Evolutionary conservation across 2,113 vertebrate species (phyloP).

Genomic region (Mungos mungo): DNA sequence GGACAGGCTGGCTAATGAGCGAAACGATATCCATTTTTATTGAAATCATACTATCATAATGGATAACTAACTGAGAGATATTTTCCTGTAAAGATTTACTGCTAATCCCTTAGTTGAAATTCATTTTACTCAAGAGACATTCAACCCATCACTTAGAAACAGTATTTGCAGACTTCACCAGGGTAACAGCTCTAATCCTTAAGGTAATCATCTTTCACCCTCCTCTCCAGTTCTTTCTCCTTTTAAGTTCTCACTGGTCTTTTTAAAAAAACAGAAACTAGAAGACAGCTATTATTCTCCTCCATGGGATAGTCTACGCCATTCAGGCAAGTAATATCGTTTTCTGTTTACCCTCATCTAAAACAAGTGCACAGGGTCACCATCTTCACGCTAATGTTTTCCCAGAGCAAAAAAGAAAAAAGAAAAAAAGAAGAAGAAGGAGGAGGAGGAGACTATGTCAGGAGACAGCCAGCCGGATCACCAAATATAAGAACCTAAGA

Average conservation of each 20-base stretch:
- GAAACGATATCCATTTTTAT: constrained; percentile 62
- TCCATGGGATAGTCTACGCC: constrained; percentile 85
- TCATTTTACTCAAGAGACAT: constrained; percentile 85
- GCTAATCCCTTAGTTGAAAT: constrained; percentile 78
- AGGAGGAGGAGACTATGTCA: constrained; percentile 38
- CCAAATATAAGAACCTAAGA: constrained; percentile 78
- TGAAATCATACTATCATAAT: constrained; percentile 72
- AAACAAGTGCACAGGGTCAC: constrained; percentile 82
- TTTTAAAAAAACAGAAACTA: constrained; percentile 84
- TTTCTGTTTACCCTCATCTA: constrained; percentile 86
- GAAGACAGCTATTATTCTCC: constrained; percentile 87
- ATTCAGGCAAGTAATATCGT: constrained; percentile 85
- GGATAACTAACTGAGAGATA: constrained; percentile 71
- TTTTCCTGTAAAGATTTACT: constrained; percentile 80
- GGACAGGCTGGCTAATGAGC: not conserved
- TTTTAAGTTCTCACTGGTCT: constrained; percentile 84
- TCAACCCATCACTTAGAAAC: constrained; percentile 87
- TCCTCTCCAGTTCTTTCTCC: constrained; percentile 81
- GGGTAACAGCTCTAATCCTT: constrained; percentile 88
- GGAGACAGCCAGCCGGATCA: constrained; percentile 60
- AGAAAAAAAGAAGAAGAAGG: not conserved
- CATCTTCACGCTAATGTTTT: constrained; percentile 80
- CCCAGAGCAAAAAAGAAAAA: constrained; percentile 74
- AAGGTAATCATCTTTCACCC: constrained; percentile 87
- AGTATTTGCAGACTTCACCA: constrained; percentile 88